Conservation (phyloP, 2,797 vertebrate species). For the Rhadinocentrus ornatus region DNA sequence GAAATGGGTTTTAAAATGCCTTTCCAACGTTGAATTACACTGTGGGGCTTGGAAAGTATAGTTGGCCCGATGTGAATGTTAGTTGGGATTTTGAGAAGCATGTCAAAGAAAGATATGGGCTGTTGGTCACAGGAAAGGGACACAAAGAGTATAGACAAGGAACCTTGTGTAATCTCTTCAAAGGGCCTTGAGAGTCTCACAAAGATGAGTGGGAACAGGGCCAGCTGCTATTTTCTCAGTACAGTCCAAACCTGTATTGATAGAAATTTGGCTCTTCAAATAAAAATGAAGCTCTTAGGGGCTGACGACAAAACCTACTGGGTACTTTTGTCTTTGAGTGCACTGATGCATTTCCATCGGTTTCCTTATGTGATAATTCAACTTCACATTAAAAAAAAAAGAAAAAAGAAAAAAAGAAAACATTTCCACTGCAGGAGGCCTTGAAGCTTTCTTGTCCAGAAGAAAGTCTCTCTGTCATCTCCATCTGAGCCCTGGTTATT, state of each 20-base stretch:
- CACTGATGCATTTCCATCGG: conserved; percentile 24
- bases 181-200: conserved; percentile 75
- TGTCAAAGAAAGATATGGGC: conserved; percentile 67
- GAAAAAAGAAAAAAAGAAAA: conserved; percentile 3
- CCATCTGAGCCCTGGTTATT: conserved; percentile 54
- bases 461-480: conserved; percentile 51
- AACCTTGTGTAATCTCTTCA: conserved; percentile 86
- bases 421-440: conserved; percentile 53
- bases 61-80: conserved; percentile 55
- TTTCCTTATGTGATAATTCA: conserved; percentile 46
- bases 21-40: conserved; percentile 41
- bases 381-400: conserved; percentile 32
- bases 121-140: conserved; percentile 62
- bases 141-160: conserved; percentile 67
- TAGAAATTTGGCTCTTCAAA: conserved; percentile 69
- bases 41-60: conserved; percentile 40
- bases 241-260: conserved; percentile 69
- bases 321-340: conserved; percentile 35
- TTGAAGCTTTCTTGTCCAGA: conserved; percentile 52
- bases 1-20: conserved; percentile 40
- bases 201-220: conserved; percentile 75
- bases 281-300: conserved; percentile 58
- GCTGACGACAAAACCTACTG: conserved; percentile 70
- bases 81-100: conserved; percentile 51
- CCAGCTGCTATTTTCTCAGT: conserved; percentile 74